These are phyloP conservation scores for Periparus ater DNA, from an alignment of 2,797 vertebrate species.

Conservation along the genomic window DNA sequence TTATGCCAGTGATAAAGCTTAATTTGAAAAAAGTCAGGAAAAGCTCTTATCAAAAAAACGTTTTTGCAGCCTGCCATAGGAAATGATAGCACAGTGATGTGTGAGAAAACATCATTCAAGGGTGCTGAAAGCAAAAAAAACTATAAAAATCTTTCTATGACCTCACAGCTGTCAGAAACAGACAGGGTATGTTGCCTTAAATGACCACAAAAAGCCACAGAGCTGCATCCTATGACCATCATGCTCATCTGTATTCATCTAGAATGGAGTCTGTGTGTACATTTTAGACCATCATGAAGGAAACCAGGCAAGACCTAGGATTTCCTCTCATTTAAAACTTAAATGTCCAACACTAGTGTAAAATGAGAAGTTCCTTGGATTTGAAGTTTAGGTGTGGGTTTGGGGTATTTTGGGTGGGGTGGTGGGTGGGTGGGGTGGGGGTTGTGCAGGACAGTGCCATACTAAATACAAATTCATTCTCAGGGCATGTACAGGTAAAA, in stretches of 20 bases:
- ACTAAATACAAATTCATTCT: not conserved
- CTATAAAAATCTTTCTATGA: not conserved
- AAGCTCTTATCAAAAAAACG: not conserved
- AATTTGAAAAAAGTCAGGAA: not conserved
- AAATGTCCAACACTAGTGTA: not conserved
- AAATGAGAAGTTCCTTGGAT: not conserved
- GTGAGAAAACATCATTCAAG: not conserved
- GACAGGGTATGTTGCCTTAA: not conserved
- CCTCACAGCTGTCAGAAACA: not conserved
- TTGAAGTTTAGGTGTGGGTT: not conserved
- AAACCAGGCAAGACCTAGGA: not conserved
- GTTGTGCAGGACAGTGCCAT: fast-evolving
- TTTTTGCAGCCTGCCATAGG: not conserved
- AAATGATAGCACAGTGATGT: not conserved
- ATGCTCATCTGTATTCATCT: not conserved
- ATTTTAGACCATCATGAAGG: not conserved
- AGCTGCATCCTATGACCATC: not conserved
- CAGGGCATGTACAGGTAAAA: not conserved
- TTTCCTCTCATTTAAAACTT: not conserved
- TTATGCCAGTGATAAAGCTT: not conserved
- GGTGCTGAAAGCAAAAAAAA: not conserved
- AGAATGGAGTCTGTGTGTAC: not conserved
- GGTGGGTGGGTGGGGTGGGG: too few relatives aligned
- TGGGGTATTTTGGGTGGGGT: not conserved
- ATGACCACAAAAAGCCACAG: not conserved